Conservation (phyloP, 2,113 vertebrate genomes). For the Xiphorhynchus elegans region DNA sequence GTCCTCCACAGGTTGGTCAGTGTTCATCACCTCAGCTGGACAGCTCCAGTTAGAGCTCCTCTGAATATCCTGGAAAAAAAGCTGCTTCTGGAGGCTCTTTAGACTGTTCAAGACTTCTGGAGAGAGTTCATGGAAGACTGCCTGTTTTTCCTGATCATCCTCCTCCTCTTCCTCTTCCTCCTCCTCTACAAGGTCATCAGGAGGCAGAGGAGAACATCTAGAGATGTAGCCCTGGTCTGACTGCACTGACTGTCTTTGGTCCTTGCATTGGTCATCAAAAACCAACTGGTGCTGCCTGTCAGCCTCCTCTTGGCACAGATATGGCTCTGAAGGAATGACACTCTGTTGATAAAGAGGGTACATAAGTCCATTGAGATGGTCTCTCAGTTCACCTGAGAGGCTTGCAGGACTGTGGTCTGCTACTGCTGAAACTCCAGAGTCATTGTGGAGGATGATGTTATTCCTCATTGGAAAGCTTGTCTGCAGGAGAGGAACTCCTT, state of each 20-base stretch:
- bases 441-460: background rate
- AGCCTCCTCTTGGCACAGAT: slow-evolving; percentile 5
- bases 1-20: background rate
- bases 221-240: slow-evolving; percentile 93
- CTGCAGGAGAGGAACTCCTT: slow-evolving; percentile 63
- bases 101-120: slow-evolving; percentile 74
- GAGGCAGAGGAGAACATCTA: slow-evolving; percentile 75
- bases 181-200: slow-evolving; percentile 56
- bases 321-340: background rate
- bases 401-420: background rate
- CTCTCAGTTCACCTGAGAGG: background rate
- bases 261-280: slow-evolving; percentile 56
- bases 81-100: slow-evolving; percentile 79
- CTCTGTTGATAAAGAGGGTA: slow-evolving; percentile 57
- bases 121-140: slow-evolving; percentile 1
- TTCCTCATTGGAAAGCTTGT: slow-evolving; percentile 31
- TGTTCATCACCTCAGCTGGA: background rate
- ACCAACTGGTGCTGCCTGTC: slow-evolving; percentile 48
- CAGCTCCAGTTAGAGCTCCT: slow-evolving; percentile 43
- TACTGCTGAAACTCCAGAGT: background rate
- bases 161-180: background rate
- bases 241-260: slow-evolving; percentile 79
- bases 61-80: slow-evolving; percentile 76
- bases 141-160: background rate
- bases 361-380: slow-evolving; percentile 50